Evolutionary conservation across 2,797 vertebrate species (phyloP), one percentile per base, ranked within the genome.

Genomic region (Peromyscus eremicus): DNA sequence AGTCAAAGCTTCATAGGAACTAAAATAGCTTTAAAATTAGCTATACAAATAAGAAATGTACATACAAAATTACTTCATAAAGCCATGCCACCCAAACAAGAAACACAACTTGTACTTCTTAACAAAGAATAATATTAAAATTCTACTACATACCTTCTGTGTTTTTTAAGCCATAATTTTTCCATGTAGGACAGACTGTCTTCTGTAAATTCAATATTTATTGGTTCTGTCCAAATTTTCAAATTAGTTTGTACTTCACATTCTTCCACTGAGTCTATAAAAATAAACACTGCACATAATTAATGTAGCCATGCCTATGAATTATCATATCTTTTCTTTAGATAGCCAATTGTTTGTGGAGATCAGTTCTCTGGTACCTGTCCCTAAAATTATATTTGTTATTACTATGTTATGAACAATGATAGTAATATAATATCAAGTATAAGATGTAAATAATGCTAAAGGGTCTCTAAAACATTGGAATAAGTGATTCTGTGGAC

Each of bases 91-190:
- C 62, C 66, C 64, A 76, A 91, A 9, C n/a, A 71, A 83, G 17
- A 37, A 96, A 92, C 1, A 87, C 6, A 46, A 88, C n/a, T 92
- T 34, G 66, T 32, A 52, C 89, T 82, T 91, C 55, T 43, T 80
- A 75, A 43, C 52, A 87, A 68, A 40, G 49, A 89, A 71, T 37
- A 95, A 13, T 93, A 34, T 40, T 60, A 95, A 89, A 23, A 88
- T 91, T 46, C 82, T 43, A 60, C 43, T 66, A 82, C 97, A 96
- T 98, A 99, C 99, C 99, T 99, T 98, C 99, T 99, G 95, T 99
- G 98, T 89, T 99, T 99, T 98, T 99, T 99, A 87, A 99, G 99
- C 94, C 99, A 98, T 87, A 99, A 98, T 97, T 99, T 99, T 97
- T 99, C 99, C 99, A 99, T 98, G 97, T 99, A 99, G 95, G 98